Conservation (phyloP, 2,888 invertebrate genomes). For the Chrysolina haemoptera region DNA sequence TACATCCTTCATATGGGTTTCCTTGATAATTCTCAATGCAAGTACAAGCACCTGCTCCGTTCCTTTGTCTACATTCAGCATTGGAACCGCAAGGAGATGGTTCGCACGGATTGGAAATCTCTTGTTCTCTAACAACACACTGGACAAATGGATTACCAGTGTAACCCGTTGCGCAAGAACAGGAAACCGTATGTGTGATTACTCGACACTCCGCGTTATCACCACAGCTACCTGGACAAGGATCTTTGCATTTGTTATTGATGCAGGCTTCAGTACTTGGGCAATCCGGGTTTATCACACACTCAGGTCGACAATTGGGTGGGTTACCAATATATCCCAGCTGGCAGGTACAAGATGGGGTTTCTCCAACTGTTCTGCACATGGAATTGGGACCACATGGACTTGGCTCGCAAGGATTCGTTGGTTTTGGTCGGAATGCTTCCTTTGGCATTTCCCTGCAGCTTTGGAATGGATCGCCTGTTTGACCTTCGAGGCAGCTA, state of each 20-base stretch:
- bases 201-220: constrained; percentile 85
- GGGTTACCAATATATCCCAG: constrained; percentile 84
- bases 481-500: constrained; percentile 73
- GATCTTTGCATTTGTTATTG: constrained; percentile 85
- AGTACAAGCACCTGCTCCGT: constrained; percentile 85
- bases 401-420: constrained; percentile 81
- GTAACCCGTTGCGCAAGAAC: constrained; percentile 82
- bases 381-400: constrained; percentile 88
- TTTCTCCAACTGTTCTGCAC: constrained; percentile 78
- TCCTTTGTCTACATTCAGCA: constrained; percentile 83
- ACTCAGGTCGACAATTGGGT: constrained; percentile 87
- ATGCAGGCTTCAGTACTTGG: constrained; percentile 84
- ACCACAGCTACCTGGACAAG: constrained; percentile 88
- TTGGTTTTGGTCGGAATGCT: constrained; percentile 63
- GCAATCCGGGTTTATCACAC: constrained; percentile 87
- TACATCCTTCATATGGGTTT: constrained; percentile 88
- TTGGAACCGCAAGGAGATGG: constrained; percentile 92
- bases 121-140: constrained; percentile 76
- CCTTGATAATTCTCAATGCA: constrained; percentile 88
- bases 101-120: constrained; percentile 82
- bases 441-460: constrained; percentile 75
- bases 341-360: constrained; percentile 84
- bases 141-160: constrained; percentile 89
- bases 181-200: constrained; percentile 85
- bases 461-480: constrained; percentile 86